Evolutionary conservation across 2,888 invertebrate species (phyloP).

Genomic region (Cerastoderma edule): DNA sequence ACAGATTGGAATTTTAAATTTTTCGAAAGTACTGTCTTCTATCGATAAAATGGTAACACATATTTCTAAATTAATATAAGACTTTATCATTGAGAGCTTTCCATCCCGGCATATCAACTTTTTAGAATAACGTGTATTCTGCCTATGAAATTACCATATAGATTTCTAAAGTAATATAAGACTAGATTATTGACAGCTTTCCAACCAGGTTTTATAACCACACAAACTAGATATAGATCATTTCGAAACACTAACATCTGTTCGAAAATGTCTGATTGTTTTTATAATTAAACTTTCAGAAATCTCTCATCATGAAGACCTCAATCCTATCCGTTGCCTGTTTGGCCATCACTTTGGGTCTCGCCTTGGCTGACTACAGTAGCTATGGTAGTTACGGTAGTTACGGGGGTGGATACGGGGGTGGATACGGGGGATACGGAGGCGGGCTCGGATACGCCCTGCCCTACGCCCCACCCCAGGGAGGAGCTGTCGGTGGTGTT

Average conservation of each 20-base stretch:
- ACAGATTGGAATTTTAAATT: no score
- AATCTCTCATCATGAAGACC: constrained; percentile 13
- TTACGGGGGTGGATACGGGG: no score
- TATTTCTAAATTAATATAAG: no score
- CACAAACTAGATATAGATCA: no score
- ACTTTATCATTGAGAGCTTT: no score
- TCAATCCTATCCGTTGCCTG: constrained; percentile 14
- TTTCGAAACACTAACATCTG: no score
- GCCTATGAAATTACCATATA: neutral
- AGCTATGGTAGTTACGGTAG: no score
- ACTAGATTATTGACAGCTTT: neutral
- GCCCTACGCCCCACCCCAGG: neutral
- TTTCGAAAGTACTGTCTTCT: no score
- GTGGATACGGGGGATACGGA: neutral
- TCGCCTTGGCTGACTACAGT: no score
- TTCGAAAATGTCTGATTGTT: neutral
- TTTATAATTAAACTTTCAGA: neutral
- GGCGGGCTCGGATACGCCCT: constrained; percentile 1
- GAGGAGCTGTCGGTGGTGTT: neutral
- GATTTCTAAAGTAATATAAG: neutral
- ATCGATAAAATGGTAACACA: no score
- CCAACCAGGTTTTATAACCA: neutral
- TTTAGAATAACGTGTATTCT: no score
- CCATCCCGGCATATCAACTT: no score
- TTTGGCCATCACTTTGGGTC: constrained; percentile 12